phyloP scores from a whole-genome alignment of 2,113 vertebrate species.

The Eptesicus fuscus region DNA sequence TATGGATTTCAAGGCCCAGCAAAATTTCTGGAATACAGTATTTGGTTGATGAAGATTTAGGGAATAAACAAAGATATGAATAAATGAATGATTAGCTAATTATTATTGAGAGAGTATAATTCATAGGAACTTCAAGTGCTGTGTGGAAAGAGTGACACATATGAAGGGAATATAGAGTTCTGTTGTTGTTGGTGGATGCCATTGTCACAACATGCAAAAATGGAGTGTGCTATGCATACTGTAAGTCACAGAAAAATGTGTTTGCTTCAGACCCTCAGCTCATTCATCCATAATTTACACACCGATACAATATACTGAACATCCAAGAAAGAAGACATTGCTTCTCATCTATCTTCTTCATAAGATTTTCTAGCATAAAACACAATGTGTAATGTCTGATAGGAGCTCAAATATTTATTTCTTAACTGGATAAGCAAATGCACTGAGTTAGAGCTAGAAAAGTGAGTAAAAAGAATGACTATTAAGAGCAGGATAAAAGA shows the following conservation, averaged over 20 bases:
- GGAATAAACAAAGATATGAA: background rate
- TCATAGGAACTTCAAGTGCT: background rate
- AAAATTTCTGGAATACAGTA: background rate
- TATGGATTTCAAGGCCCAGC: background rate
- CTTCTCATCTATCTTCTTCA: background rate
- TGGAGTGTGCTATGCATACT: accelerated
- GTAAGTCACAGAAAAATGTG: background rate
- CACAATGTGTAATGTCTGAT: no score
- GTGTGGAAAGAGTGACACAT: background rate
- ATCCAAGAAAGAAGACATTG: background rate
- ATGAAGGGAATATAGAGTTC: background rate
- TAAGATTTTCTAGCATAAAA: background rate
- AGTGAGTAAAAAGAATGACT: background rate
- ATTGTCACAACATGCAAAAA: background rate
- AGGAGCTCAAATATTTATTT: background rate
- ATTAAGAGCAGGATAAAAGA: background rate
- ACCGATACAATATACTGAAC: background rate
- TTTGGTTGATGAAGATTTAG: background rate
- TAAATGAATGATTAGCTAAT: background rate
- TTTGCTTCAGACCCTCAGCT: background rate
- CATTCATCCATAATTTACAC: background rate
- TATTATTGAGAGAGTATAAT: background rate
- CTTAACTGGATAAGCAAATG: background rate
- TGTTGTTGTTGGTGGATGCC: accelerated
- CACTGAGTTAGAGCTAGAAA: background rate